Base-by-base conservation (phyloP, 2,797 vertebrate species). In the Pseudochromis fuscus region DNA sequence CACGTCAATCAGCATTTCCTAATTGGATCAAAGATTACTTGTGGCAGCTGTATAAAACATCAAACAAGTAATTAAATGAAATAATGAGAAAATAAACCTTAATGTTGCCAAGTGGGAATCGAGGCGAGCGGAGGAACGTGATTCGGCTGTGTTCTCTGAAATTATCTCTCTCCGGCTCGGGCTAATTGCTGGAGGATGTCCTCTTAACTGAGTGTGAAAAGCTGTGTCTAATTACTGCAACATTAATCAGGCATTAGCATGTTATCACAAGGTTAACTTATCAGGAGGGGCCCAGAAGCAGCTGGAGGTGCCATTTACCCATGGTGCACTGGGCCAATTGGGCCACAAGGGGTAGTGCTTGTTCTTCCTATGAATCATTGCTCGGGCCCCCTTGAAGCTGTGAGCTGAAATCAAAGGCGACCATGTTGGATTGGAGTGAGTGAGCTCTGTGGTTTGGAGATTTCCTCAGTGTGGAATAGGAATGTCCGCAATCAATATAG, bases 221-320 rank as follows among this genome's bases (percentile, higher is more conserved):
- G 91, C 93, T 93, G 91, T 93, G 91, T 93, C 91, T 94, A 94
- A 94, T 94, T 94, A 94, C 90, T 91, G 91, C 91, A 92, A 91
- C 91, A 93, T 93, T 94, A 93, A 93, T 93, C 90, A 93, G 82
- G 91, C 92, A 94, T 94, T 94, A 94, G 90, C 91, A 88, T 92
- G 91, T 94, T 93, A 94, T 94, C 92, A 91, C 92, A 92, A 93
- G 93, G 93, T 94, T 92, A 94, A 93, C 91, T 92, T 92, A 92
- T 93, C 91, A 92, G 91, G 87, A 90, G 90, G 88, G 88, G 89
- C 87, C 81, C 90, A 89, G 89, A 90, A 87, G 90, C 92, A 91
- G 91, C 93, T 89, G 89, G 90, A 89, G 83, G 84, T 90, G 86
- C 77, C 84, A 83, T 89, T 83, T 86, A 90, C 74, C 82, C 73